Conservation (phyloP, 1,140 invertebrate genomes). For the Meloidogyne floridensis region DNA sequence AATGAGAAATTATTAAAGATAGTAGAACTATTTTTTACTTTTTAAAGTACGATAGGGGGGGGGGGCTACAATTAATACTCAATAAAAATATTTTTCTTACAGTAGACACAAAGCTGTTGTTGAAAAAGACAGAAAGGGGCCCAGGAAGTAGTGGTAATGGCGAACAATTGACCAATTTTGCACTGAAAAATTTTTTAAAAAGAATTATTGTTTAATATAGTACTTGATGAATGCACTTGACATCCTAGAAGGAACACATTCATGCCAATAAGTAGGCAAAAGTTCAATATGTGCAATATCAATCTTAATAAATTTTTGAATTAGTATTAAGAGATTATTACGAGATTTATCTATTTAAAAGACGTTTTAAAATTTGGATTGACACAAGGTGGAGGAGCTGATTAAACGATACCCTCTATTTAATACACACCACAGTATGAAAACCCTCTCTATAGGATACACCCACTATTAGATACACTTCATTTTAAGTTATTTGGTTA, state of each 20-base stretch:
- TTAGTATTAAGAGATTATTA: no score
- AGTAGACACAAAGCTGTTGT: slow-evolving; percentile 69
- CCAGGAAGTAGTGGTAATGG: slow-evolving; percentile 66
- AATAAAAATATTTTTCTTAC: slow-evolving; percentile 44
- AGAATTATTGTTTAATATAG: slow-evolving; percentile 46
- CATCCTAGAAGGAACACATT: slow-evolving; percentile 66
- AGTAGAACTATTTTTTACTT: no score
- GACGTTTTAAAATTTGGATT: no score
- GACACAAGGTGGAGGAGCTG: no score
- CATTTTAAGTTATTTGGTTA: slow-evolving; percentile 1
- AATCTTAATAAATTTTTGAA: slow-evolving; percentile 11
- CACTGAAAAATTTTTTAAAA: slow-evolving; percentile 59
- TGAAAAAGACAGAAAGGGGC: slow-evolving; percentile 67
- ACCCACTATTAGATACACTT: slow-evolving; percentile 62
- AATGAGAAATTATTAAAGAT: no score
- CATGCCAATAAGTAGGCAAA: slow-evolving; percentile 66
- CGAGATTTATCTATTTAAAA: no score
- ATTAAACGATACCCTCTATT: no score
- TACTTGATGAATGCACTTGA: slow-evolving; percentile 65
- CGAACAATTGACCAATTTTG: slow-evolving; percentile 50
- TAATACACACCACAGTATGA: no score
- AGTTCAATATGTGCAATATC: slow-evolving; percentile 63
- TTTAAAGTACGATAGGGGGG: no score
- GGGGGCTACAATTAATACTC: no score
- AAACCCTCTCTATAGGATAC: no score